Base-by-base conservation (phyloP, 2,113 vertebrate species). In the western clawed frog (Xenopus tropicalis) region DNA sequence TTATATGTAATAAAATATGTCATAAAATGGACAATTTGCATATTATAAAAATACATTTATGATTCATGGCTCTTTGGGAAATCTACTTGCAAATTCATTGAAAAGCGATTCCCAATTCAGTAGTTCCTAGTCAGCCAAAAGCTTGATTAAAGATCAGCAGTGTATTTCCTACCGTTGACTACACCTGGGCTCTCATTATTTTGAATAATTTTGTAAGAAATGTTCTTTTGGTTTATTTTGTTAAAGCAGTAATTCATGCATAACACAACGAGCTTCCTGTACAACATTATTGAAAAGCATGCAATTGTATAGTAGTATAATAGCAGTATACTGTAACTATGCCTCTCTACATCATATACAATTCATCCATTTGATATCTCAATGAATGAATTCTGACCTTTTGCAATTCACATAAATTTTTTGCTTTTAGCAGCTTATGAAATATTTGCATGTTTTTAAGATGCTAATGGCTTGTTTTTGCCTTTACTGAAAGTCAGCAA, bases 291-390 rank as follows among this genome's bases (percentile, higher is more conserved):
- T 3, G 51, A 74, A 21, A 79, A 80, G 70, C 75, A 62, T 81
- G 79, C 74, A 80, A 71, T 78, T 76, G 42, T 78, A 17, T 62
- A 73, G 71, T 61, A 72, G n/a, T n/a, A 79, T 76, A 77, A 79
- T 29, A 59, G 72, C 78, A 80, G 10, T 1, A 63, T 82, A n/a
- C n/a, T n/a, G n/a, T 70, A 81, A 83, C 63, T 81, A 84, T 76
- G 72, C 67, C 79, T 82, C 85, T 85, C 77, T 84, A 80, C 51
- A 79, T 83, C 74, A 79, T 66, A 84, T 84, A 76, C 0, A 1
- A 56, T 78, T 74, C 74, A 82, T 84, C 80, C 82, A 82, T 79
- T 81, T 86, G 82, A 87, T 83, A 85, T n/a, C n/a, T n/a, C n/a
- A n/a, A n/a, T n/a, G n/a, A n/a, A n/a, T n/a, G n/a, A n/a, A n/a